These are phyloP conservation scores for Galeruca laticollis DNA, from an alignment of 2,888 invertebrate species.

Conservation along the genomic window DNA sequence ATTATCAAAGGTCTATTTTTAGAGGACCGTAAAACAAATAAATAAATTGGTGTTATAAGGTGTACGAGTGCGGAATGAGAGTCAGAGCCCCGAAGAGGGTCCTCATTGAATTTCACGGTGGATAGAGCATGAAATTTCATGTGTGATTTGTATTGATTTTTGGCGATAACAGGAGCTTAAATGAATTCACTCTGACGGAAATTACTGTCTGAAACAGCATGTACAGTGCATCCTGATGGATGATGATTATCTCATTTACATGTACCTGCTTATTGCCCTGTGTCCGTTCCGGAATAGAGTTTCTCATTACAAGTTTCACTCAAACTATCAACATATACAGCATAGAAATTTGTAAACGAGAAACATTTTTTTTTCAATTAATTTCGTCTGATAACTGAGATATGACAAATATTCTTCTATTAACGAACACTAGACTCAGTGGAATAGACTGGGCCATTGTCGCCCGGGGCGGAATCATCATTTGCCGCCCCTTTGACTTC, in stretches of 20 bases:
- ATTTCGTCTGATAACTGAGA: no score
- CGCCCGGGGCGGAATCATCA: no score
- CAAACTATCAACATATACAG: no score
- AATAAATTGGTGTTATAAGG: slow-evolving; percentile 24
- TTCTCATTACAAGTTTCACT: slow-evolving; percentile 46
- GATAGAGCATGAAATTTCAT: slow-evolving; percentile 44
- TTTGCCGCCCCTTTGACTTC: no score
- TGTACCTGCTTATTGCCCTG: slow-evolving; percentile 17
- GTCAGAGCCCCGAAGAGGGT: slow-evolving; percentile 22
- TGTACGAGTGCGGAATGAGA: slow-evolving; percentile 13
- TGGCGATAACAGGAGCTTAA: slow-evolving; percentile 30
- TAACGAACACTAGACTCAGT: no score
- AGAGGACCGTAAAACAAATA: slow-evolving; percentile 13
- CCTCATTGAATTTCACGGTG: slow-evolving; percentile 46
- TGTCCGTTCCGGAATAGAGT: neutral
- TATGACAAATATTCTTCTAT: no score
- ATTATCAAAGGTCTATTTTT: neutral
- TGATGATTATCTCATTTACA: slow-evolving; percentile 33
- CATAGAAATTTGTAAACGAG: no score
- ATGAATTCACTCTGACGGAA: slow-evolving; percentile 36
- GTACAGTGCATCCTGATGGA: slow-evolving; percentile 25
- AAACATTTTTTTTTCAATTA: no score
- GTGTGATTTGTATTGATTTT: slow-evolving; percentile 46
- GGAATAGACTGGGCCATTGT: no score
- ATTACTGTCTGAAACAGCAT: slow-evolving; percentile 34